Evolutionary conservation across 2,113 vertebrate genomes (phyloP).

Genomic region (Mola mola): DNA sequence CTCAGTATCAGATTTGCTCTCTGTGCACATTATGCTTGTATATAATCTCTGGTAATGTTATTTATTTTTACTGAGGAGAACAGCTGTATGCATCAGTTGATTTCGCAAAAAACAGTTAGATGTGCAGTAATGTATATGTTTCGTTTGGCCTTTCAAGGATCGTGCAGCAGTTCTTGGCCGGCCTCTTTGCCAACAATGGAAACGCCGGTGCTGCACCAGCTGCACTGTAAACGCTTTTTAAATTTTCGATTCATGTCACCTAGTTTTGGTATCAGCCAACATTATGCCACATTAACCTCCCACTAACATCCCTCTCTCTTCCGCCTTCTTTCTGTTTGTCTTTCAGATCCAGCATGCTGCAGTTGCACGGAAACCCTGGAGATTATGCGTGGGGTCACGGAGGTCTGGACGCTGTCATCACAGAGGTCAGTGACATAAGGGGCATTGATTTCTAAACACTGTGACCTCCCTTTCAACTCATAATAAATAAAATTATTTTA

Average conservation of each 20-base stretch:
- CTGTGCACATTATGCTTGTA: too few relatives aligned
- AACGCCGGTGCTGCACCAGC: constrained; percentile 83
- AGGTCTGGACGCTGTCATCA: constrained; percentile 90
- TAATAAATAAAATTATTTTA: background rate
- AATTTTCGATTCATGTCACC: constrained; percentile 26
- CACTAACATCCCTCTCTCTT: background rate
- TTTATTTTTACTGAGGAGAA: too few relatives aligned
- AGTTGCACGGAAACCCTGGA: constrained; percentile 89
- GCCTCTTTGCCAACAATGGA: constrained; percentile 86
- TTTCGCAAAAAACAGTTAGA: background rate
- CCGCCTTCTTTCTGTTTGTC: background rate
- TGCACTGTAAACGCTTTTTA: constrained; percentile 81
- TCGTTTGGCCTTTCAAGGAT: constrained; percentile 77
- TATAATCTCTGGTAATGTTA: too few relatives aligned
- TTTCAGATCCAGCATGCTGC: constrained; percentile 85
- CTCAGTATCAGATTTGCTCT: too few relatives aligned
- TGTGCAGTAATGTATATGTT: background rate
- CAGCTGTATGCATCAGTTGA: background rate
- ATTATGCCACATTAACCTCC: background rate
- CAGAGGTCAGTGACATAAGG: constrained; percentile 85
- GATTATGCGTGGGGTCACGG: constrained; percentile 97
- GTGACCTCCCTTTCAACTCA: background rate
- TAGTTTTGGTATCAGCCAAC: too few relatives aligned
- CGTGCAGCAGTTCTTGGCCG: constrained; percentile 91
- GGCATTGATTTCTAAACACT: background rate